These are phyloP conservation scores for human DNA, from an alignment of 2,113 vertebrate genomes.

Conservation along the genomic window GRCh38 chrX:116733001-116733500, in stretches of 20 bases:
- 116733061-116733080: slow-evolving; percentile 48
- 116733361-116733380: neutral
- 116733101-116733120: slow-evolving; percentile 30
- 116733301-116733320: neutral
- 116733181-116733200: slow-evolving; percentile 24
- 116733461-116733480: neutral
- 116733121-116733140: slow-evolving; percentile 15
- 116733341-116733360: neutral
- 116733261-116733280: neutral
- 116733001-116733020: slow-evolving; percentile 68
- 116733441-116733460: neutral
- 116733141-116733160: neutral
- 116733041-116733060: slow-evolving; percentile 59
- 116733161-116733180: neutral
- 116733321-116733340: neutral
- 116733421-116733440: neutral
- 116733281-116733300: neutral
- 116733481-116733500: neutral
- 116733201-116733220: neutral
- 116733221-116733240: neutral
- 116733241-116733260: neutral
- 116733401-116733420: neutral
- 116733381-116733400: neutral
- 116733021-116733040: slow-evolving; percentile 67
- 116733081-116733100: slow-evolving; percentile 65